A percentile compares a stretch with the other conserved stretches of the same genome.
Conservation (phyloP, 1,140 invertebrate genomes). For the Hyphantria cunea region DNA sequence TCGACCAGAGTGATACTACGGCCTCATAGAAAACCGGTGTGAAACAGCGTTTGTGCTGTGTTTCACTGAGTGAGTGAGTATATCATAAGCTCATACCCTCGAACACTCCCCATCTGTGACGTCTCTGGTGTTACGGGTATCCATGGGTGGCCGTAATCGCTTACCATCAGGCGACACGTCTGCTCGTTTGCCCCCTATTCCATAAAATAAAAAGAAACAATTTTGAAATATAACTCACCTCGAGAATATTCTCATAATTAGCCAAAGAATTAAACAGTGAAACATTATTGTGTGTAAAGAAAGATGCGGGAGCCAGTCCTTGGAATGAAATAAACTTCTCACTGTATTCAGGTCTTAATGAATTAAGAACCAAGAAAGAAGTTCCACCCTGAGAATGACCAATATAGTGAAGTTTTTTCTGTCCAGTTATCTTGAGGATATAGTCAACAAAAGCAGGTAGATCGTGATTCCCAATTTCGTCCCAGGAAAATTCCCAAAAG, state of each 20-base stretch:
- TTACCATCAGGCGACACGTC: too few species aligned
- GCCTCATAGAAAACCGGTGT: too few species aligned
- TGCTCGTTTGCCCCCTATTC: too few species aligned
- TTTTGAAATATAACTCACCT: neutral
- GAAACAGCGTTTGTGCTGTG: too few species aligned
- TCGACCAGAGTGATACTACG: too few species aligned
- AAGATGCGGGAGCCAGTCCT: too few species aligned
- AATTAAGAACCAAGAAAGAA: constrained; percentile 82
- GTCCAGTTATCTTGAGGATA: constrained; percentile 61
- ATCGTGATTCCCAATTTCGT: constrained; percentile 82
- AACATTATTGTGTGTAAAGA: neutral
- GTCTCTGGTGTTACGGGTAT: too few species aligned
- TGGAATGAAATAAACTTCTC: constrained; percentile 61
- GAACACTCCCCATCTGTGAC: too few species aligned
- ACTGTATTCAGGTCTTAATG: constrained; percentile 83
- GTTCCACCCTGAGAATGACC: constrained; percentile 86
- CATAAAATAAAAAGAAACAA: too few species aligned
- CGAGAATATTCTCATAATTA: constrained; percentile 12
- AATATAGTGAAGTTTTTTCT: constrained; percentile 80
- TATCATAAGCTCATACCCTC: too few species aligned
- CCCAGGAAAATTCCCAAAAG: constrained; percentile 83
- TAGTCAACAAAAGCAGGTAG: constrained; percentile 81
- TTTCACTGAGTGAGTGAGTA: too few species aligned
- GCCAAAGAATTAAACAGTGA: constrained; percentile 2
- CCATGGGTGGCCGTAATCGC: too few species aligned